These are phyloP conservation scores for Choloepus didactylus DNA, from an alignment of 2,797 vertebrate genomes.

Conservation along the genomic window DNA sequence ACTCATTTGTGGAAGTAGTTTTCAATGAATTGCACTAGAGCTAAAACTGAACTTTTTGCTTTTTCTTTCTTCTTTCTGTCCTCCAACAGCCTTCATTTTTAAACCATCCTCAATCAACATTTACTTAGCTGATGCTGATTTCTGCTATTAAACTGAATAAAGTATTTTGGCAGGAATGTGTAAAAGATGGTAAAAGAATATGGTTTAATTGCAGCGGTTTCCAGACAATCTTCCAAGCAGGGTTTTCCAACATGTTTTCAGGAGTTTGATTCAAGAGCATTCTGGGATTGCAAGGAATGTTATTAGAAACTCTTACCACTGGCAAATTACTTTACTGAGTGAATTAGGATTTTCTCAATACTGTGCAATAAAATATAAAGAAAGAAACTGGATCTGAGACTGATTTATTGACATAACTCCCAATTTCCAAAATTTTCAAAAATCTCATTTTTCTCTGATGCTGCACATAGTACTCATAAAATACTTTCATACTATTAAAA, in stretches of 20 bases:
- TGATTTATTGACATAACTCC: conserved; percentile 34
- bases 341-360: conserved; percentile 54
- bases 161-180: conserved; percentile 6
- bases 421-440: conserved; percentile 53
- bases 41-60: not conserved
- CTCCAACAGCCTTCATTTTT: not conserved
- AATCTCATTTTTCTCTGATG: conserved; percentile 19
- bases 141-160: conserved; percentile 42
- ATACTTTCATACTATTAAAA: conserved; percentile 53
- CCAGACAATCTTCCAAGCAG: conserved; percentile 8
- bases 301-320: conserved; percentile 53
- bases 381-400: conserved; percentile 29
- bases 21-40: conserved; percentile 12
- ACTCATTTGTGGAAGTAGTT: conserved; percentile 61
- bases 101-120: conserved; percentile 13
- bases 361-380: conserved; percentile 31
- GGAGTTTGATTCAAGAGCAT: conserved; percentile 56
- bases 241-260: conserved; percentile 11
- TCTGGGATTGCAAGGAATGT: conserved; percentile 33
- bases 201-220: conserved; percentile 33
- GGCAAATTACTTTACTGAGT: conserved; percentile 58
- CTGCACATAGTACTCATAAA: not conserved
- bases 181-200: conserved; percentile 40
- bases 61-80: not conserved
- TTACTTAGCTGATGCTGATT: conserved; percentile 4